phyloP scores from a whole-genome alignment of 2,888 invertebrate species.

The Brachyopa scutellaris region DNA sequence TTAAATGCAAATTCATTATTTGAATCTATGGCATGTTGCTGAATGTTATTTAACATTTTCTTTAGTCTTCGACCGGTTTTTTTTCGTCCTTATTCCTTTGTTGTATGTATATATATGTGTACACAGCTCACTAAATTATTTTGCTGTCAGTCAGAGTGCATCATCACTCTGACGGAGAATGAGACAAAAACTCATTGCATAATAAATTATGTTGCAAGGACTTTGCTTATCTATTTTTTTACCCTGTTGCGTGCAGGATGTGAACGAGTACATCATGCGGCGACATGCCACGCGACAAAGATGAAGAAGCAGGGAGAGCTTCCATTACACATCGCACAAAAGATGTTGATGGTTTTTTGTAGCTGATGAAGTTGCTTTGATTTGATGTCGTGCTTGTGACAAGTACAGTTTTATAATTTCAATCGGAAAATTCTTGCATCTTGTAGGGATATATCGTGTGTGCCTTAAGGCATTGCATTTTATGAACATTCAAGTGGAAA shows the following conservation, averaged over 20 bases:
- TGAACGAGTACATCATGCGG: conserved; percentile 24
- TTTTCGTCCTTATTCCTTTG: conserved; percentile 42
- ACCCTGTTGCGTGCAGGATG: conserved; percentile 45
- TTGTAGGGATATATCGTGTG: background rate
- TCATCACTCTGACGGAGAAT: conserved; percentile 50
- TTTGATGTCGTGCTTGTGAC: conserved; percentile 61
- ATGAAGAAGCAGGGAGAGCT: conserved; percentile 39
- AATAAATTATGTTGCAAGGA: conserved; percentile 63
- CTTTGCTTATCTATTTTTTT: conserved; percentile 38
- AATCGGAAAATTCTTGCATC: conserved; percentile 10
- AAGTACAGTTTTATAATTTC: conserved; percentile 39
- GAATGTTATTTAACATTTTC: conserved; percentile 69
- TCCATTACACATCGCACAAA: conserved; percentile 52
- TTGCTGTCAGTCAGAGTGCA: conserved; percentile 70
- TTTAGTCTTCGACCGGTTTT: conserved; percentile 30
- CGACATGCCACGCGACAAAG: conserved; percentile 36
- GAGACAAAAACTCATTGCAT: conserved; percentile 68
- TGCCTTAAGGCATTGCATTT: background rate
- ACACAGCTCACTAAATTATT: conserved; percentile 66
- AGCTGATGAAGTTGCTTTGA: conserved; percentile 54
- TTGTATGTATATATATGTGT: too few species aligned
- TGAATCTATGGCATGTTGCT: conserved; percentile 67
- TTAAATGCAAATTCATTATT: conserved; percentile 72
- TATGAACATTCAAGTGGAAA: background rate
- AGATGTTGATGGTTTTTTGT: conserved; percentile 35